phyloP scores from a whole-genome alignment of 2,888 invertebrate species.

The Allophyes oxyacanthae region DNA sequence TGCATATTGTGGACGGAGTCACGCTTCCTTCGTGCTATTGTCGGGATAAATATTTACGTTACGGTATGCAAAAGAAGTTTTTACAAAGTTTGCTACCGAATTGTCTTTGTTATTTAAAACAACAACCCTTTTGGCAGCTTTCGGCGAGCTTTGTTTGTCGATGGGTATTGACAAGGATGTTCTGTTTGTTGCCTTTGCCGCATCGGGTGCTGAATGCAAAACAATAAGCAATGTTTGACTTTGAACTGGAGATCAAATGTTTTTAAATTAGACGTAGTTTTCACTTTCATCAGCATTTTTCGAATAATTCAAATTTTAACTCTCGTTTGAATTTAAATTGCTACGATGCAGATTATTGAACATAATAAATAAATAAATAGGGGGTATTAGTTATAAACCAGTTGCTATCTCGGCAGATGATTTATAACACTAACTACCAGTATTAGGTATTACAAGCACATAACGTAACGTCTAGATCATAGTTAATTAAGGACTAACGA shows the following conservation, averaged over 20 bases:
- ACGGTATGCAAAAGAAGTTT: constrained; percentile 86
- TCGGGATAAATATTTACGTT: constrained; percentile 86
- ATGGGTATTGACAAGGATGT: constrained; percentile 70
- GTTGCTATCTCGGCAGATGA: constrained; percentile 12
- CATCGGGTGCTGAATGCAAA: constrained; percentile 53
- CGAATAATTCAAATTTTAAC: not conserved
- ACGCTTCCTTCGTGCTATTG: constrained; percentile 81
- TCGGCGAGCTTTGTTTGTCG: constrained; percentile 70
- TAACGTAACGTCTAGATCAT: constrained; percentile 21
- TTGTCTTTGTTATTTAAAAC: constrained; percentile 82
- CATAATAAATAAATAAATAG: constrained; percentile 27
- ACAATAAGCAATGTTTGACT: constrained; percentile 37
- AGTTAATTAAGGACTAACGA: constrained; percentile 27
- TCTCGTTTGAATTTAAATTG: constrained; percentile 17
- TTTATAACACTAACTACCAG: constrained; percentile 32
- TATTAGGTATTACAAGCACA: constrained; percentile 21
- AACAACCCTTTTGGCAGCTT: constrained; percentile 83
- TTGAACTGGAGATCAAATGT: constrained; percentile 19
- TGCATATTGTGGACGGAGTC: constrained; percentile 80
- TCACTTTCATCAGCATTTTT: constrained; percentile 21
- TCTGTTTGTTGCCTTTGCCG: constrained; percentile 50
- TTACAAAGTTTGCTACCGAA: constrained; percentile 84
- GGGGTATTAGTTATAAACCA: constrained; percentile 15
- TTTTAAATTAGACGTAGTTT: constrained; percentile 17
- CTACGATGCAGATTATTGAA: constrained; percentile 22